Percentiles rank a stretch among this genome's conserved stretches.
These are phyloP conservation scores for Ptilorrhoa leucosticta DNA, from an alignment of 2,113 vertebrate genomes.

Conservation along the genomic window DNA sequence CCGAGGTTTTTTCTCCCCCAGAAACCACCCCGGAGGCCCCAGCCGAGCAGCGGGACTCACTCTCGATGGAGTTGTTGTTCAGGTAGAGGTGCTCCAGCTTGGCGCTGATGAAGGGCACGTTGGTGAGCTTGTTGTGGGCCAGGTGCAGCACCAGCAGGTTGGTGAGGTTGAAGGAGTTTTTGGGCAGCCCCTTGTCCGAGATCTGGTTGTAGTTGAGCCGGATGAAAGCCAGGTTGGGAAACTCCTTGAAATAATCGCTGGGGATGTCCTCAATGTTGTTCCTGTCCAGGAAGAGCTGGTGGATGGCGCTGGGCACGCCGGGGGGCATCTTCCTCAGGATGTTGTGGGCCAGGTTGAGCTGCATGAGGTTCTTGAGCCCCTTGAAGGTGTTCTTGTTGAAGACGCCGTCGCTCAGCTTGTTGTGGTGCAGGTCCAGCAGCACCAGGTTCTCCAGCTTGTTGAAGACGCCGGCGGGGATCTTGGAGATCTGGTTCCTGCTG, in stretches of 20 bases:
- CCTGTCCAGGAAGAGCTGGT: conserved; percentile 93
- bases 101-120: conserved; percentile 81
- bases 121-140: conserved; percentile 89
- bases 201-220: conserved; percentile 93
- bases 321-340: conserved; percentile 89
- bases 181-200: conserved; percentile 88
- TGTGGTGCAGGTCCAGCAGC: conserved; percentile 92
- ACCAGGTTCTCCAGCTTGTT: conserved; percentile 86
- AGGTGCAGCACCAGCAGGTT: conserved; percentile 91
- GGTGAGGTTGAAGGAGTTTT: conserved; percentile 89
- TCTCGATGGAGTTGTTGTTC: conserved; percentile 91
- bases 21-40: background rate
- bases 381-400: conserved; percentile 88
- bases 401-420: conserved; percentile 85
- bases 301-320: conserved; percentile 80
- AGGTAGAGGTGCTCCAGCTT: conserved; percentile 94
- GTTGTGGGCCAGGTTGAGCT: conserved; percentile 95
- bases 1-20: rapidly evolving
- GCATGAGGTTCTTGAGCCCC: conserved; percentile 90
- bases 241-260: conserved; percentile 84
- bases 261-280: conserved; percentile 93
- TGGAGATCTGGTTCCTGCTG: conserved; percentile 88
- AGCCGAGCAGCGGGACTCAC: conserved; percentile 59
- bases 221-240: conserved; percentile 87
- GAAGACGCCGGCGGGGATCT: conserved; percentile 85